Base-by-base conservation (phyloP, 2,113 vertebrate species). In the Oryzias woworae region DNA sequence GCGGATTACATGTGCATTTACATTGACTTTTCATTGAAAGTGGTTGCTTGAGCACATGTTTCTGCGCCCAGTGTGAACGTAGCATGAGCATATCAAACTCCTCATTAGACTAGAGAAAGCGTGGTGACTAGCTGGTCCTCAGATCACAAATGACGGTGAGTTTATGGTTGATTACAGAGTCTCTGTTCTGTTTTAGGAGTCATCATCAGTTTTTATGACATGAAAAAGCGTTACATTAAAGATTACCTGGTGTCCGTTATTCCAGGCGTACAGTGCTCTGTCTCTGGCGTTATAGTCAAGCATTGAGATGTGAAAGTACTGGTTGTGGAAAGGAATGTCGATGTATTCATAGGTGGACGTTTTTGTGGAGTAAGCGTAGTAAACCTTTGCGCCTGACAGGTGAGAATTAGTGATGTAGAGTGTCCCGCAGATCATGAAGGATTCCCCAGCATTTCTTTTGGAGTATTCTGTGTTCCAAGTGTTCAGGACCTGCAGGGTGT, bases 291-390 rank as follows among this genome's bases (percentile, higher is more conserved):
- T 99, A 88, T 99, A 99, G 90, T 98, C 95, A 51, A 99, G 94
- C 97, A 99, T 99, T 77, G 97, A 99, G 86, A 99, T 98, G 75
- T 99, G 97, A 85, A 97, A 99, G 84, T 99, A 99, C 70, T 98
- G 97, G 71, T 99, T 99, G 85, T 98, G 96, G 86, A 99, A 99
- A 7, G 97, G 97, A 78, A 99, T 98, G 87, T 99, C 97, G 58
- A 94, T 96, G 66, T 99, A 99, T 83, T 99, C 97, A 0, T 99
- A 99, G 0, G 92, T 93, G 20, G 97, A 99, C 1, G 95, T 95
- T 92, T 99, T 98, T 22, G 97, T 99, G 55, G 96, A 96, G 58
- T 96, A 99, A 1, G 97, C 94, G 16, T 97, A 99, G 89, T 98
- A 98, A 59, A 99, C 96, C 90, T 99, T 99, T 56, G 97, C 97